Base-by-base conservation (phyloP, 2,888 invertebrate species). In the Lochmaea capreae region DNA sequence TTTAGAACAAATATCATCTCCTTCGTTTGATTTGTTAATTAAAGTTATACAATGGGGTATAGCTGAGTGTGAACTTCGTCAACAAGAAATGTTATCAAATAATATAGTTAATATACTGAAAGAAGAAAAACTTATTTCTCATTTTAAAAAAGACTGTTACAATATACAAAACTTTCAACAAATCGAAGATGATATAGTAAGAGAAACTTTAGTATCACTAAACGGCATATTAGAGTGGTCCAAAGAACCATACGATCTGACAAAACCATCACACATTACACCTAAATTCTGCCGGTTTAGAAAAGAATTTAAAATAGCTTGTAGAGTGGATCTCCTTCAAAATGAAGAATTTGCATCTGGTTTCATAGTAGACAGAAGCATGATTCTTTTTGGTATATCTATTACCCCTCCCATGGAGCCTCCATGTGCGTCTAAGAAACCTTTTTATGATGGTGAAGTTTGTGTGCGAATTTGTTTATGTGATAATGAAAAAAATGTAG, bases 11-110 rank as follows among this genome's bases (percentile, higher is more conserved):
- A 67, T 73, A 11, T 11, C 67, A 52, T 46, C 43, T n/a, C 54
- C 26, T 16, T 54, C 57, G 46, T 73, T 59, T 65, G 54, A 72
- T 54, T 71, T 77, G 33, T 49, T 78, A 57, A 61, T 72, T n/a
- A 73, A 88, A 81, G 88, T 89, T 18, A 87, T 91, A 82, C 87
- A 88, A 73, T 92, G 92, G 92, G 88, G 90, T 58, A 79, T 85
- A 68, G 82, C 85, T 77, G 90, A 90, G 81, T 91, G 90, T 81
- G 88, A 82, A 85, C 87, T 77, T 86, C 59, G 65, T 6, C 65
- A 78, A 75, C 80, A 89, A 16, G 80, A 85, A 63, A 81, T 83
- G 54, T 87, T 87, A 66, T 81, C 87, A 70, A 87, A 88, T 77
- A 90, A 89, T 80, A 87, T 89, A 65, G 62, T 82, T 14, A 61